Conservation (phyloP, 2,113 vertebrate genomes). For the Cynopterus brachyotis region DNA sequence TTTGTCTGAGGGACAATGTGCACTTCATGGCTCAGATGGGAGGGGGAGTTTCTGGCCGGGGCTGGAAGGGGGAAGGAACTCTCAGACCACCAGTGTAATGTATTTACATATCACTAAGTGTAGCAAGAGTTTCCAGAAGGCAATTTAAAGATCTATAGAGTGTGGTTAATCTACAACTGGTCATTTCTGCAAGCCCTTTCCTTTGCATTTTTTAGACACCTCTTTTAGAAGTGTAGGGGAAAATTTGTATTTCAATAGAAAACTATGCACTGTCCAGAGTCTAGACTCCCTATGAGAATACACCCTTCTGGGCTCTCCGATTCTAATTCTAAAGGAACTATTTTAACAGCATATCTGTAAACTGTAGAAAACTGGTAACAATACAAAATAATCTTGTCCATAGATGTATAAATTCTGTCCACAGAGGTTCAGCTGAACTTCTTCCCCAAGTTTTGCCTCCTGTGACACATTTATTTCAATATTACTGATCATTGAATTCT, state of each 20-base stretch:
- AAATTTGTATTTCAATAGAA: neutral
- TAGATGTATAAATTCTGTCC: neutral
- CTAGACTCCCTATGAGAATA: neutral
- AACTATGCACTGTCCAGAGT: neutral
- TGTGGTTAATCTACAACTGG: too few relatives aligned
- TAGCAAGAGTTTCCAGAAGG: too few relatives aligned
- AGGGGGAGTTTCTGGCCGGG: too few relatives aligned
- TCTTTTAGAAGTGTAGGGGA: neutral
- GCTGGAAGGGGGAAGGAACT: too few relatives aligned
- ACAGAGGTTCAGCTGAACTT: neutral
- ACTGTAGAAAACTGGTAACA: neutral
- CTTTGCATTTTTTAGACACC: too few relatives aligned
- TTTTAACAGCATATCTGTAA: neutral
- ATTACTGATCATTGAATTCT: neutral
- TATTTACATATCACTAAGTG: too few relatives aligned
- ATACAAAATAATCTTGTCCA: neutral
- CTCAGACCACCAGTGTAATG: too few relatives aligned
- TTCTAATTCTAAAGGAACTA: neutral
- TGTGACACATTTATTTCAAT: neutral
- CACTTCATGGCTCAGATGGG: too few relatives aligned
- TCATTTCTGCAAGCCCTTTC: too few relatives aligned
- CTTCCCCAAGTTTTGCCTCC: neutral
- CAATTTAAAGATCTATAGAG: too few relatives aligned
- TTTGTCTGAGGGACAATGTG: too few relatives aligned
- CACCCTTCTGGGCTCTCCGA: neutral